phyloP scores from a whole-genome alignment of 2,797 vertebrate species.

The Apogon hyalosoma region DNA sequence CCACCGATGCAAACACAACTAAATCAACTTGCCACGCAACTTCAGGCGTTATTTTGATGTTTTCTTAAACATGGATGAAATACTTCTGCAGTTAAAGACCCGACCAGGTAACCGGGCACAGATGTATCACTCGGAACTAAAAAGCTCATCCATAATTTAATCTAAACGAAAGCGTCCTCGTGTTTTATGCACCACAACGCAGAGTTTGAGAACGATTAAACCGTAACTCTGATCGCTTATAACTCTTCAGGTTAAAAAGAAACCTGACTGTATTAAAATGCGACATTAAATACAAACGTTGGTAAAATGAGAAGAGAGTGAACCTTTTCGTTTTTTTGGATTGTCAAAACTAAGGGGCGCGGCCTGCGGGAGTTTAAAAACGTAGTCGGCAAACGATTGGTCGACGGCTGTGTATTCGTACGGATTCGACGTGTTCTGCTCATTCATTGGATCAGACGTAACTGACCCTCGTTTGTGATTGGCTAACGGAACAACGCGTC shows the following conservation, averaged over 20 bases:
- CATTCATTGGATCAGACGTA: constrained; percentile 64
- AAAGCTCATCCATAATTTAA: too few species aligned
- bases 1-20: accelerated
- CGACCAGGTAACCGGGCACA: too few species aligned
- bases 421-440: background rate
- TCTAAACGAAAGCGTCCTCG: too few species aligned
- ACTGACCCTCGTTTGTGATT: constrained; percentile 49
- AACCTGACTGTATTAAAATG: background rate
- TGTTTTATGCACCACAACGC: too few species aligned
- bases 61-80: accelerated
- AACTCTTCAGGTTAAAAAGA: background rate
- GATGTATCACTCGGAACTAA: too few species aligned
- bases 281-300: background rate
- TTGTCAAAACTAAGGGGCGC: background rate
- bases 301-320: accelerated
- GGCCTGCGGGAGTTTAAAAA: constrained; percentile 70
- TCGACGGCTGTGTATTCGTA: constrained; percentile 23
- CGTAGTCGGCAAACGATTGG: constrained; percentile 65
- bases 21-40: background rate
- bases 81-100: too few species aligned
- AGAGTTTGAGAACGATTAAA: too few species aligned
- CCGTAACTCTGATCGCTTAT: background rate
- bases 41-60: accelerated
- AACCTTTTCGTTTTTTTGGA: background rate
- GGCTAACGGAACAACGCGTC: constrained; percentile 42